Conservation (phyloP, 2,888 invertebrate species). For the Drosophila glabriapex region DNA sequence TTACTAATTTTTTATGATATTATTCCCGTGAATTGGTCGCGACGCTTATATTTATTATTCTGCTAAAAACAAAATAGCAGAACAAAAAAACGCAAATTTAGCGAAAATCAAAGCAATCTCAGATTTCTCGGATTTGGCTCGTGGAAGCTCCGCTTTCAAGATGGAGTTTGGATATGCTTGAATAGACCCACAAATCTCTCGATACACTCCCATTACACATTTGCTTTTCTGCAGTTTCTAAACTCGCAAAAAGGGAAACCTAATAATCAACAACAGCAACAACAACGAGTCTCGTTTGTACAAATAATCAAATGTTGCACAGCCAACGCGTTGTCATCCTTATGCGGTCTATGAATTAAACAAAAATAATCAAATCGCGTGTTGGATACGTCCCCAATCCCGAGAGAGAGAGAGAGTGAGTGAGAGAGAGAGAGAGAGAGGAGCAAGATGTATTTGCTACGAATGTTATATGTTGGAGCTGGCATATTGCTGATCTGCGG, state of each 20-base stretch:
- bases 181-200: conserved; percentile 5
- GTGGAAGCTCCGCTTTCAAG: conserved; percentile 33
- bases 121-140: conserved; percentile 43
- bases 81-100: conserved; percentile 35
- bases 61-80: conserved; percentile 13
- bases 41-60: conserved; percentile 45
- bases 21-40: conserved; percentile 56
- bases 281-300: conserved; percentile 20
- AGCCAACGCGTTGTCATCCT: conserved; percentile 34
- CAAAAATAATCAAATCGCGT: conserved; percentile 63
- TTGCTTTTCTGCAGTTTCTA: conserved; percentile 9
- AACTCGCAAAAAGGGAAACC: conserved; percentile 10
- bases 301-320: conserved; percentile 26
- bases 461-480: conserved; percentile 21
- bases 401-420: background rate
- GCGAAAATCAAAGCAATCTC: conserved; percentile 29
- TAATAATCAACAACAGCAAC: conserved; percentile 7
- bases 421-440: background rate
- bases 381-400: conserved; percentile 52
- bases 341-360: conserved; percentile 55
- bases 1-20: conserved; percentile 45
- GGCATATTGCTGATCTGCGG: conserved; percentile 65
- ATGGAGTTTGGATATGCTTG: conserved; percentile 45
- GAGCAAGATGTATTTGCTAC: conserved; percentile 38
- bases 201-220: background rate